These are phyloP conservation scores for Amblyjoppa proteus DNA, from an alignment of 2,888 invertebrate genomes.

Conservation along the genomic window DNA sequence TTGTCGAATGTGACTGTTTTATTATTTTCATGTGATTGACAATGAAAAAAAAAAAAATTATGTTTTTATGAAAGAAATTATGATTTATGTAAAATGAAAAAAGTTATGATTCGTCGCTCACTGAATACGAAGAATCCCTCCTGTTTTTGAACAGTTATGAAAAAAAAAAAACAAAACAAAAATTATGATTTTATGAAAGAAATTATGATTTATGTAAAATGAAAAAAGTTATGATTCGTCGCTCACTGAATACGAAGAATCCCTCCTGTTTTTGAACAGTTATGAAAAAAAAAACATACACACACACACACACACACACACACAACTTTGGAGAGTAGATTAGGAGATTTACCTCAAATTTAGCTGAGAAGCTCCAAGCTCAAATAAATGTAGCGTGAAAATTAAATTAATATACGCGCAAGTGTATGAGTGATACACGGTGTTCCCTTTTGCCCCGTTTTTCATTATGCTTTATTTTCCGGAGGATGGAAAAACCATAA, in stretches of 20 bases:
- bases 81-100: background rate
- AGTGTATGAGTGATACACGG: background rate
- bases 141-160: no score
- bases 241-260: no score
- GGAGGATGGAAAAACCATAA: background rate
- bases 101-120: background rate
- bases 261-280: no score
- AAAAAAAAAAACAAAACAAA: no score
- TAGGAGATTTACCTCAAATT: background rate
- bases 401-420: background rate
- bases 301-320: no score
- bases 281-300: no score
- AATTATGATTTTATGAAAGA: no score
- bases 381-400: background rate
- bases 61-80: no score
- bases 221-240: background rate
- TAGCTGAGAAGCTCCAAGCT: background rate
- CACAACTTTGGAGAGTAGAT: no score
- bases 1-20: background rate
- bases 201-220: no score
- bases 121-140: no score
- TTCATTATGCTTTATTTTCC: background rate
- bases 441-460: background rate
- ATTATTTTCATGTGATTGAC: background rate
- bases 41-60: background rate